phyloP scores from a whole-genome alignment of 2,797 vertebrate genomes.

The Neomorphus geoffroyi region DNA sequence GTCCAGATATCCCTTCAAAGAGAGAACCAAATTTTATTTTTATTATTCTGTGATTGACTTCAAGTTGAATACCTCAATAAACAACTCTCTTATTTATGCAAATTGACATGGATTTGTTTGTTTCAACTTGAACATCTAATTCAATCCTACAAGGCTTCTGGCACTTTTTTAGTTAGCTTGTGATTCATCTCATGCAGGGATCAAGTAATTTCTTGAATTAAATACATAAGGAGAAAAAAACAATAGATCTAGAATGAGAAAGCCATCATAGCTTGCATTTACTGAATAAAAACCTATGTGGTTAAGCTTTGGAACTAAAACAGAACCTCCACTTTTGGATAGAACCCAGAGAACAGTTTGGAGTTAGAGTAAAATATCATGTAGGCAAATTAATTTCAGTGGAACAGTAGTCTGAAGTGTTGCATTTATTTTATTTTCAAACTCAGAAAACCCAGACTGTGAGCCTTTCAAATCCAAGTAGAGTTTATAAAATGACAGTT shows the following conservation, averaged over 20 bases:
- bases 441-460: slow-evolving; percentile 7
- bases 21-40: neutral
- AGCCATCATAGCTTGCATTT: neutral
- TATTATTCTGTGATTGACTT: neutral
- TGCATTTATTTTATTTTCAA: slow-evolving; percentile 39
- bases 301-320: slow-evolving; percentile 30
- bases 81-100: neutral
- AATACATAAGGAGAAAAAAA: neutral
- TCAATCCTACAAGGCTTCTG: slow-evolving; percentile 2
- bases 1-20: neutral
- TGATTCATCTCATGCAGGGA: slow-evolving; percentile 3
- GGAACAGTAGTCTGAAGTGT: slow-evolving; percentile 21
- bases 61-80: neutral
- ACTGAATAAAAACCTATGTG: slow-evolving; percentile 11
- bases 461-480: neutral
- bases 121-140: neutral
- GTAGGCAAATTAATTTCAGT: slow-evolving; percentile 38
- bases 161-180: slow-evolving; percentile 26
- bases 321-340: slow-evolving; percentile 9
- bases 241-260: neutral
- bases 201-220: slow-evolving; percentile 26
- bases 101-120: neutral
- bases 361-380: slow-evolving; percentile 13
- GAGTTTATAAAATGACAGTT: slow-evolving; percentile 13
- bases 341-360: slow-evolving; percentile 1